Conservation (phyloP, 2,888 invertebrate genomes). For the Melangyna quadrimaculata region DNA sequence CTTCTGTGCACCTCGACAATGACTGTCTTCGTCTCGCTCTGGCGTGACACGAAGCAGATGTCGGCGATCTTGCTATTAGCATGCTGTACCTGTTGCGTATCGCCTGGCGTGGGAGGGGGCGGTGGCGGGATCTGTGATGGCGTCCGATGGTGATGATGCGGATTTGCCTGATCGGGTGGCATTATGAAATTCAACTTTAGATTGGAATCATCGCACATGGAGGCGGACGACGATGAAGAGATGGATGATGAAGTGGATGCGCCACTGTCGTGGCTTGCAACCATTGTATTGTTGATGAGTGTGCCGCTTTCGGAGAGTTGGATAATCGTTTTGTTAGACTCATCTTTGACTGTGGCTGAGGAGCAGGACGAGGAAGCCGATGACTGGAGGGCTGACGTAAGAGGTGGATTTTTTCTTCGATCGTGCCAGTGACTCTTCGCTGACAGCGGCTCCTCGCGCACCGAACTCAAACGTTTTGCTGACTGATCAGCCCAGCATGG, state of each 20-base stretch:
- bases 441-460: slow-evolving; percentile 84
- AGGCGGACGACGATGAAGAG: slow-evolving; percentile 55
- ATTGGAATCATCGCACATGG: slow-evolving; percentile 58
- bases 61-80: slow-evolving; percentile 78
- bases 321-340: slow-evolving; percentile 87
- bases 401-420: slow-evolving; percentile 39
- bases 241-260: slow-evolving; percentile 57
- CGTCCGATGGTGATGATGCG: slow-evolving; percentile 62
- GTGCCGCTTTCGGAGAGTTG: slow-evolving; percentile 88
- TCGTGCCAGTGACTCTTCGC: slow-evolving; percentile 56
- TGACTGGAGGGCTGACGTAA: slow-evolving; percentile 56
- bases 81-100: slow-evolving; percentile 42
- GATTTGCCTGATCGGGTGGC: slow-evolving; percentile 58
- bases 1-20: slow-evolving; percentile 89
- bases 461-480: slow-evolving; percentile 86
- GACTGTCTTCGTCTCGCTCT: slow-evolving; percentile 85
- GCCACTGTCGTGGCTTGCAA: slow-evolving; percentile 73
- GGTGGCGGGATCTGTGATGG: slow-evolving; percentile 71
- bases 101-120: slow-evolving; percentile 40
- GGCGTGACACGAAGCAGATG: slow-evolving; percentile 81
- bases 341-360: slow-evolving; percentile 71
- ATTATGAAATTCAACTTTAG: slow-evolving; percentile 57
- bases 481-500: slow-evolving; percentile 85
- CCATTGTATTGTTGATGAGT: slow-evolving; percentile 85
- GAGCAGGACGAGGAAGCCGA: slow-evolving; percentile 69